These are phyloP conservation scores for Pholis gunnellus DNA, from an alignment of 2,113 vertebrate genomes.

Conservation along the genomic window DNA sequence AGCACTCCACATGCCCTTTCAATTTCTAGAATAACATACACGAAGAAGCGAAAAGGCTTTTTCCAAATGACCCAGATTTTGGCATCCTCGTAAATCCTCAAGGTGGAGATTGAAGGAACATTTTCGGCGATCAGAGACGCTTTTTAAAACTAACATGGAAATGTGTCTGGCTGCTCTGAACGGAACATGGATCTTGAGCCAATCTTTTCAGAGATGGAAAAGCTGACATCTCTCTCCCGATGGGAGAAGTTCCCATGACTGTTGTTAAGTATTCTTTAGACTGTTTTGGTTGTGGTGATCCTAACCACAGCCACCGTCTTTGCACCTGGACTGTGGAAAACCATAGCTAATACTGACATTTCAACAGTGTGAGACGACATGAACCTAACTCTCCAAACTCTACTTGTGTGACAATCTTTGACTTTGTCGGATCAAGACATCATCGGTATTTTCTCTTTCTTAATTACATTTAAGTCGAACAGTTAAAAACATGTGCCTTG, in stretches of 20 bases:
- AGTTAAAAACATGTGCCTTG: constrained; percentile 15
- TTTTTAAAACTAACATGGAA: constrained; percentile 79
- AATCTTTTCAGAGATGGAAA: constrained; percentile 80
- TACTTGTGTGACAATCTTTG: constrained; percentile 1
- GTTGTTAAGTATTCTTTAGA: constrained; percentile 52
- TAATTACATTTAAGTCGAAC: background rate
- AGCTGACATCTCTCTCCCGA: constrained; percentile 72
- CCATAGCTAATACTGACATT: constrained; percentile 35
- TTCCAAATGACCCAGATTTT: constrained; percentile 60
- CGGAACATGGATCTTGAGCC: constrained; percentile 56
- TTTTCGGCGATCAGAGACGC: constrained; percentile 60
- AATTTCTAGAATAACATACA: constrained; percentile 45
- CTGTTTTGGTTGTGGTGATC: constrained; percentile 23
- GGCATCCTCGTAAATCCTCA: constrained; percentile 54
- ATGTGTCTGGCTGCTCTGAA: constrained; percentile 69
- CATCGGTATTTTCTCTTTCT: background rate
- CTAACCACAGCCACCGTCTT: constrained; percentile 23
- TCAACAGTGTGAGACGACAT: constrained; percentile 13
- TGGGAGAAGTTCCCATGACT: constrained; percentile 69
- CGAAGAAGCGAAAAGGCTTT: constrained; percentile 48
- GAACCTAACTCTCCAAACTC: constrained; percentile 12
- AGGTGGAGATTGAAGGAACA: constrained; percentile 59
- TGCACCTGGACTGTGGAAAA: constrained; percentile 52
- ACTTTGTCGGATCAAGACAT: constrained; percentile 8
- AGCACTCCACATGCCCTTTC: constrained; percentile 33